Base-by-base conservation (phyloP, 2,113 vertebrate species). In the Mesembrinibis cayennensis region DNA sequence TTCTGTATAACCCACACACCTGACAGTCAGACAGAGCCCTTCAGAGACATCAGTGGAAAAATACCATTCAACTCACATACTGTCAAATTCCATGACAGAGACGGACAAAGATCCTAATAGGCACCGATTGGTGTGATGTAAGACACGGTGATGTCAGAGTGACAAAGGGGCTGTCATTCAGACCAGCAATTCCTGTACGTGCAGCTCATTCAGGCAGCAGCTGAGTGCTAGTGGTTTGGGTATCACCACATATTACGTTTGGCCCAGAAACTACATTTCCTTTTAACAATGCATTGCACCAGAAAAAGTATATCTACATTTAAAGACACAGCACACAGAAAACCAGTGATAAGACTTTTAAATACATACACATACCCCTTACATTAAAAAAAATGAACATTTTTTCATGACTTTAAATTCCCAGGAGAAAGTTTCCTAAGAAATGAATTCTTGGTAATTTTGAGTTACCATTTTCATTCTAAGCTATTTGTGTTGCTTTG, bases 61-160 rank as follows among this genome's bases (percentile, higher is more conserved):
- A 85, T 6, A 11, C 0, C 11, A 38, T n/a, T 87, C 44, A 23
- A 34, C 58, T 52, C 0, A 0, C 16, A 71, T 2, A 1, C 62
- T 73, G 53, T 69, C 67, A 93, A 53, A 81, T 58, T 81, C 50
- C 36, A 29, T 29, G 55, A 62, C 36, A 84, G 42, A 73, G 45
- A 67, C 12, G 45, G 65, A 71, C 47, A 80, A 91, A 87, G 21
- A 76, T 40, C 34, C 34, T 89, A 77, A 92, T 0, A 63, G 38
- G 8, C 47, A 61, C 26, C 0, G 0, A 70, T 32, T 20, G 45
- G 23, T 66, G 34, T 56, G 19, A 22, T 15, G 14, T 49, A 52
- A 34, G 47, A 55, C 52, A 58, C 1, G 1, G 16, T 27, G 25
- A 70, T 6, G 21, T 77, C 42, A 84, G 42, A 52, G 50, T 40